A percentile compares a stretch with the other conserved stretches of the same genome.
These are phyloP conservation scores for Cecropterus lyciades DNA, from an alignment of 1,140 invertebrate species.

Conservation along the genomic window DNA sequence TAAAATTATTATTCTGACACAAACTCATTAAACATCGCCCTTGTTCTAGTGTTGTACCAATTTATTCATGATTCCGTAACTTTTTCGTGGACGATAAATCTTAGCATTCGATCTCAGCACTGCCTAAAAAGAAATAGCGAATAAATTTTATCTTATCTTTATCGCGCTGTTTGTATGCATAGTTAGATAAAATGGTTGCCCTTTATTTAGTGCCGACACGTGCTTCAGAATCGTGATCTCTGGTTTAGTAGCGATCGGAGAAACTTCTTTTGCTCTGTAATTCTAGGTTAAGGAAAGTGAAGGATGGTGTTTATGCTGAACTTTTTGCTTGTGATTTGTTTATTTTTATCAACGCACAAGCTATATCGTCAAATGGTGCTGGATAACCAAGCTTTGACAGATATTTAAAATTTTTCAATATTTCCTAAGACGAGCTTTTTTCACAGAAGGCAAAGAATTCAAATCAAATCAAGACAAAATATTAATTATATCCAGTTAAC, in stretches of 20 bases:
- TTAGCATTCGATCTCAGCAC: neutral
- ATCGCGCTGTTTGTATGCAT: constrained; percentile 57
- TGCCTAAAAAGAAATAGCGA: constrained; percentile 31
- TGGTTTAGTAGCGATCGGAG: constrained; percentile 21
- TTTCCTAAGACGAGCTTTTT: too few relatives aligned
- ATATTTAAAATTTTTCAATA: too few relatives aligned
- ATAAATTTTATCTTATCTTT: constrained; percentile 61
- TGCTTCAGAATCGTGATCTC: constrained; percentile 39
- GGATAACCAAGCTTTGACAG: too few relatives aligned
- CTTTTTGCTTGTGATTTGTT: constrained; percentile 3
- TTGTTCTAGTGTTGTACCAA: neutral
- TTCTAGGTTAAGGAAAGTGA: constrained; percentile 10
- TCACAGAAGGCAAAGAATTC: too few relatives aligned
- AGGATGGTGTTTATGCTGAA: neutral
- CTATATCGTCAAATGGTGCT: too few relatives aligned
- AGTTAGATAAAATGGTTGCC: constrained; percentile 58
- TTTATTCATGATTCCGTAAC: constrained; percentile 18
- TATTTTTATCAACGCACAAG: too few relatives aligned
- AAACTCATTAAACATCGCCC: neutral
- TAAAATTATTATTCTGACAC: neutral
- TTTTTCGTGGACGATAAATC: constrained; percentile 8
- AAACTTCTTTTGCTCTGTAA: constrained; percentile 20
- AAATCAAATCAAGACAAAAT: too few relatives aligned
- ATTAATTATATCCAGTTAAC: too few relatives aligned
- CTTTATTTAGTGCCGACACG: constrained; percentile 57